Evolutionary conservation across 2,797 vertebrate species (phyloP), one percentile per base, ranked within the genome.

Genomic region (Hippopotamyrus pictus): DNA sequence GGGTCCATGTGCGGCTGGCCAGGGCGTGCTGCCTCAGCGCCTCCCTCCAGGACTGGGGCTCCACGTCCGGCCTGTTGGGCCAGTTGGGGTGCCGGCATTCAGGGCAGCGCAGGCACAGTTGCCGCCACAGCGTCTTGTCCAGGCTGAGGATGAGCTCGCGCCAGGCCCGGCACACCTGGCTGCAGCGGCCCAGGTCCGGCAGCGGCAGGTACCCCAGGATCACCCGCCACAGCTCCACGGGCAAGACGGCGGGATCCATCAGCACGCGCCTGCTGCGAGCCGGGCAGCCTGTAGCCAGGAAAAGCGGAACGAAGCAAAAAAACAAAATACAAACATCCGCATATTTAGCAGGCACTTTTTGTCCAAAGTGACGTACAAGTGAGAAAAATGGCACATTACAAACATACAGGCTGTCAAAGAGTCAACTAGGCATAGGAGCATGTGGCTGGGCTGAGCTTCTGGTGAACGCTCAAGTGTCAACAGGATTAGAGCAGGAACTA

Each of bases 91-190:
- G 97, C 2, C 97, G 93, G 92, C 97, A 97, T 92, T 97, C 95
- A 0, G 95, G 93, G 91, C 96, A 97, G 76, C 96, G 93, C 33
- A 98, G 93, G 90, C 97, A 98, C 2, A 97, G 95, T 89, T 97
- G 97, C n/a, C 96, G 95, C 97, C 97, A 98, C 89, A 97, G 97
- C 0, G 97, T 98, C 91, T 97, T 98, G 85, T 98, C 97, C 8
- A 98, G 95, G 41, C 97, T 98, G 90, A 98, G 95, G 90, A 98
- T 91, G 19, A 99, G 96, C 46, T 99, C 96, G 0, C 95, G 91
- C 97, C 97, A 99, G 25, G 96, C 96, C 33, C 95, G 95, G 93
- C 97, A 97, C 89, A 99, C 97, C 93, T 96, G 93, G 93, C 97
- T 97, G 95, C 97, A 98, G 91, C 96, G 97, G 89, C 97, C 96